phyloP scores from a whole-genome alignment of 2,113 vertebrate genomes.

The Laterallus jamaicensis region DNA sequence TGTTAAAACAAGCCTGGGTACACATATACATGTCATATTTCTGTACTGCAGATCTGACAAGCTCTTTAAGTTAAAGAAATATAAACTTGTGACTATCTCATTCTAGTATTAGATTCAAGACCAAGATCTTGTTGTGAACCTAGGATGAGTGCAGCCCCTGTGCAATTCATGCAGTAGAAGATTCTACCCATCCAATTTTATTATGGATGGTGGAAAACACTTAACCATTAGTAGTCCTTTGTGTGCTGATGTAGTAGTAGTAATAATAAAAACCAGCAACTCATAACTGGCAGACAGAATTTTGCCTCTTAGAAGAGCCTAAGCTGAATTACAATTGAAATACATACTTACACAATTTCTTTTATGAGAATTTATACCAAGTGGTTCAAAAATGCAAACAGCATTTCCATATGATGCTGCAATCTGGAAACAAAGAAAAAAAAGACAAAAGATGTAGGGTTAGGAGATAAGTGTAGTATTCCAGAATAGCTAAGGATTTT shows the following conservation, averaged over 20 bases:
- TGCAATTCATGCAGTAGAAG: neutral
- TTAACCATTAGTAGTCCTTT: neutral
- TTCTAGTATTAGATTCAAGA: neutral
- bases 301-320: neutral
- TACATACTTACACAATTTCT: slow-evolving; percentile 90
- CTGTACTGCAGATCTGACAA: neutral
- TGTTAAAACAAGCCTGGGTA: neutral
- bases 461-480: neutral
- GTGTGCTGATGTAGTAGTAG: neutral
- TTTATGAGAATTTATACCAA: slow-evolving; percentile 92
- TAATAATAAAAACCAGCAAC: neutral
- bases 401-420: slow-evolving; percentile 98
- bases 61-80: neutral
- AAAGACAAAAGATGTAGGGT: slow-evolving; percentile 26
- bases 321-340: neutral
- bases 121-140: neutral
- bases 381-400: slow-evolving; percentile 97
- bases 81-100: neutral
- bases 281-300: neutral
- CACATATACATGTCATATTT: neutral
- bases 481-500: neutral
- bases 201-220: neutral
- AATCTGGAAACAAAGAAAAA: slow-evolving; percentile 81
- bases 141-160: neutral
- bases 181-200: neutral